Evolutionary conservation across 2,888 invertebrate species (phyloP).

Genomic region (Agrotis segetum): DNA sequence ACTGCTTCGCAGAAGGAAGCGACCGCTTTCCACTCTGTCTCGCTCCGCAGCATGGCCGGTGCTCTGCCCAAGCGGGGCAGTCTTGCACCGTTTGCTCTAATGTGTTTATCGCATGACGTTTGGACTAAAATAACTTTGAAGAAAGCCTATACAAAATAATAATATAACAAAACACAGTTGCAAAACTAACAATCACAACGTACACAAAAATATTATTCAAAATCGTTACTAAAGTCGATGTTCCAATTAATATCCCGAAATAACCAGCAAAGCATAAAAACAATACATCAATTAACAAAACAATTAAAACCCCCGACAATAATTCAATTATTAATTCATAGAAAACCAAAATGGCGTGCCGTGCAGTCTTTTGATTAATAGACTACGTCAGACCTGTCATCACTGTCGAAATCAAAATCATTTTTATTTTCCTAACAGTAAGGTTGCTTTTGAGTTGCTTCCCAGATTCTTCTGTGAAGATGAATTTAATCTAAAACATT

Average conservation of each 20-base stretch:
- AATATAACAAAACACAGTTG: no score
- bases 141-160: no score
- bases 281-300: conserved; percentile 22
- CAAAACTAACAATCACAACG: no score
- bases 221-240: neutral
- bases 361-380: neutral
- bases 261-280: conserved; percentile 13
- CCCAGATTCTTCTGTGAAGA: neutral
- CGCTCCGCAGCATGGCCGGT: no score
- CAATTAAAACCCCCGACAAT: conserved; percentile 21
- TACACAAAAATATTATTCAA: neutral
- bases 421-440: neutral
- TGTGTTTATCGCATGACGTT: no score
- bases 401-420: neutral
- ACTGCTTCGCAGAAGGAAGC: no score
- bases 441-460: neutral
- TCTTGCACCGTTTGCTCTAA: no score
- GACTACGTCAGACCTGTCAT: neutral
- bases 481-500: neutral
- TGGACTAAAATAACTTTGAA: no score
- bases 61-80: no score
- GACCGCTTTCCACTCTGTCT: no score
- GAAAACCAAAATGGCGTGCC: conserved; percentile 47
- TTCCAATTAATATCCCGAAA: conserved; percentile 8
- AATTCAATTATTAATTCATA: conserved; percentile 42